Evolutionary conservation across 2,113 vertebrate genomes (phyloP).

Genomic region (Crotalus viridis): DNA sequence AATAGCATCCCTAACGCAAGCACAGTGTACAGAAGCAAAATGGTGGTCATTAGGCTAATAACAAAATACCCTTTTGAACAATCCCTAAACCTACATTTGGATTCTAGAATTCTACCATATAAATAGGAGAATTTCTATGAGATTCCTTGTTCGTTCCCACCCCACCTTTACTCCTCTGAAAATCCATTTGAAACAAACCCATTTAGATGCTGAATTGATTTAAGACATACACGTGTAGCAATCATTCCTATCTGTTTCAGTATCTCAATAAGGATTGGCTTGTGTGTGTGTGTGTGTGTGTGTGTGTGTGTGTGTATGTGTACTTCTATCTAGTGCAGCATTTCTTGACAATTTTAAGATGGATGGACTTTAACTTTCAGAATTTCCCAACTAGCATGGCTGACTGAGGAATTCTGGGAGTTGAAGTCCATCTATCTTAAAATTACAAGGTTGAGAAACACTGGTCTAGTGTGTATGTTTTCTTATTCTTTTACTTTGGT

Average conservation of each 20-base stretch:
- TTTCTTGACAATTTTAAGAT: not conserved
- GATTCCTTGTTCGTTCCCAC: not conserved
- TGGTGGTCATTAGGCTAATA: too few relatives aligned
- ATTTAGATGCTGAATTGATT: not conserved
- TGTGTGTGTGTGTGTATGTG: not conserved
- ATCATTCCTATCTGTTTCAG: not conserved
- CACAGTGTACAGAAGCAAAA: too few relatives aligned
- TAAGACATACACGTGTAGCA: not conserved
- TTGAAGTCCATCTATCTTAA: not conserved
- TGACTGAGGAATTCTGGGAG: not conserved
- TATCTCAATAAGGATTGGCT: not conserved
- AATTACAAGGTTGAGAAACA: not conserved
- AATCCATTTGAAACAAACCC: not conserved
- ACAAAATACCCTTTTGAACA: too few relatives aligned
- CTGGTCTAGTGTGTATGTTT: not conserved
- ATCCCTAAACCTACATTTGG: not conserved
- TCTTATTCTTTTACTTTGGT: not conserved
- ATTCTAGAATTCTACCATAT: not conserved
- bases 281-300: not conserved
- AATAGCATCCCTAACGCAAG: too few relatives aligned
- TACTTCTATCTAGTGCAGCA: not conserved
- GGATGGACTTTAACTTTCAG: not conserved
- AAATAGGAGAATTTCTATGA: not conserved
- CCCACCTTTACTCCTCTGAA: not conserved
- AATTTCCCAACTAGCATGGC: too few relatives aligned